A percentile compares a stretch with the other conserved stretches of the same genome.
phyloP scores from a whole-genome alignment of 2,888 invertebrate genomes.

The Nemurella pictetii region DNA sequence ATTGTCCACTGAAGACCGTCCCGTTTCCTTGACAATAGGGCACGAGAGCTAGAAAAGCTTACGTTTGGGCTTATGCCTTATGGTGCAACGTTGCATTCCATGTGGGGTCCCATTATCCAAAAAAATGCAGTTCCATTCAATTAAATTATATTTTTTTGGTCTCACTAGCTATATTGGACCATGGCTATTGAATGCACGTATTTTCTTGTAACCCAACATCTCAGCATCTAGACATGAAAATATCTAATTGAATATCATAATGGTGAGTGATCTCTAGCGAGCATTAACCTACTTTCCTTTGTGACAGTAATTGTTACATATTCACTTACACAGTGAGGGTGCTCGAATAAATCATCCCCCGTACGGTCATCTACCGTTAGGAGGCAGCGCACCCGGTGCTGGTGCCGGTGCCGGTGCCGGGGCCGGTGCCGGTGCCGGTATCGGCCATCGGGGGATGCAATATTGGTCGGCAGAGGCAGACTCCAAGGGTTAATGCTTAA shows the following conservation, averaged over 20 bases:
- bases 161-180: no score
- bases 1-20: no score
- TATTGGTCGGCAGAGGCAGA: no score
- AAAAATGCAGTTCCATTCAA: no score
- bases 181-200: no score
- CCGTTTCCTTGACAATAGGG: no score
- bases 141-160: no score
- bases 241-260: not conserved
- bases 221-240: not conserved
- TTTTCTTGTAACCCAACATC: not conserved
- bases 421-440: not conserved
- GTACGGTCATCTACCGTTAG: slow-evolving; percentile 1
- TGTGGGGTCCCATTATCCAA: no score
- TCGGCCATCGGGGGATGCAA: no score
- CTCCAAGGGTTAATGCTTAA: not conserved
- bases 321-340: slow-evolving; percentile 27
- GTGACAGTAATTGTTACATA: slow-evolving; percentile 32
- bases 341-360: slow-evolving; percentile 3
- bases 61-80: no score
- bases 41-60: no score
- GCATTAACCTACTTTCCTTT: slow-evolving; percentile 27
- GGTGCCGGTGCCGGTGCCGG: not conserved
- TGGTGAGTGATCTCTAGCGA: not conserved
- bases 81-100: no score
- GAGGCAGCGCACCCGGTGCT: not conserved